Evolutionary conservation across 2,113 vertebrate species (phyloP), one percentile per base, ranked within the genome.

Genomic region (Pachyramphus minor): DNA sequence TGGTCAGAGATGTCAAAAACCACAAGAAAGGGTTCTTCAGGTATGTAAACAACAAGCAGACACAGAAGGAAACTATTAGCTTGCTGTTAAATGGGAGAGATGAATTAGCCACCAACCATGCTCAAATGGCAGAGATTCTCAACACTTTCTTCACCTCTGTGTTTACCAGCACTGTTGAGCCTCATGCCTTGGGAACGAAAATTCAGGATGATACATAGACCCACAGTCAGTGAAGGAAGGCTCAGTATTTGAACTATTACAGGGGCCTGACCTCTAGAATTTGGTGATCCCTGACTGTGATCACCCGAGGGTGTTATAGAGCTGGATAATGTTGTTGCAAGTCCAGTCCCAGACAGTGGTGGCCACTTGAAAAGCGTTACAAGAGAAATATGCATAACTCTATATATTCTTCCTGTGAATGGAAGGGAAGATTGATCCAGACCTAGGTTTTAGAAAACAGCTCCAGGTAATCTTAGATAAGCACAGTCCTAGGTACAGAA

Each of bases 251-350:
- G 31, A 74, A 21, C 41, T 42, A 1, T 35, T 33, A 20, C n/a
- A 42, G 41, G 30, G 27, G 7, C 12, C 41, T 74, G 45, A 55
- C 14, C 18, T 39, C 47, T 21, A 28, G 53, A 24, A 55, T 31
- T 28, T 1, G 0, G 35, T 47, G 45, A 27, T 55, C 41, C 53
- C 53, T 68, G 60, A 20, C 0, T 0, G 14, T 35, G 67, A 33
- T 60, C 30, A 49, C 41, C n/a, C 14, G 10, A 74, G 60, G 17
- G 2, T 53, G 39, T 30, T 41, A 23, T 15, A 67, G 39, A 67
- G 24, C 52, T 60, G 60, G 24, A n/a, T 89, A 53, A 5, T 5
- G 5, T 13, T 78, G 39, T 31, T 35, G 30, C 22, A n/a, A 47
- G 47, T 25, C 60, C 22, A 23, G 41, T 67, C 25, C 31, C 53